phyloP scores from a whole-genome alignment of 2,113 vertebrate genomes.

The Colistium nudipinnis region DNA sequence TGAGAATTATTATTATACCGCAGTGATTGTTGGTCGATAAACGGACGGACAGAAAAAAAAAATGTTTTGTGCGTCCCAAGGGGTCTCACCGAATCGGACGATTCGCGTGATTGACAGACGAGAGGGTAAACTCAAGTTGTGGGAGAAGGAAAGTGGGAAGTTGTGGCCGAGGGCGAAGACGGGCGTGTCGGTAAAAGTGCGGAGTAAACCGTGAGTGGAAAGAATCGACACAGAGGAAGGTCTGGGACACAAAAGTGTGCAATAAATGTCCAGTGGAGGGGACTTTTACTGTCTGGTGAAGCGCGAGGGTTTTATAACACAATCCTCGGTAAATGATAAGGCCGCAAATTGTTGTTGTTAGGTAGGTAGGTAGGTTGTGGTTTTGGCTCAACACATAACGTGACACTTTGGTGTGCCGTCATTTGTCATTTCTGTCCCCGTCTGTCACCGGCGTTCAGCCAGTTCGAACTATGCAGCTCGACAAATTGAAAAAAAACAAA shows the following conservation, averaged over 20 bases:
- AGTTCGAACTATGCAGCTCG: slow-evolving; percentile 9
- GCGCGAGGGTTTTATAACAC: neutral
- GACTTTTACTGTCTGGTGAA: too few relatives aligned
- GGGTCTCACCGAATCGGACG: neutral
- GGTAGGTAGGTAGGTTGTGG: too few relatives aligned
- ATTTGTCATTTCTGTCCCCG: neutral
- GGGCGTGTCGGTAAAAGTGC: neutral
- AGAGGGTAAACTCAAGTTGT: slow-evolving; percentile 7
- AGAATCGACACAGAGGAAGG: neutral
- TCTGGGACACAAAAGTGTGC: neutral
- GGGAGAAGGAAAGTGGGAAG: slow-evolving; percentile 36
- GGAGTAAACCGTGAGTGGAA: neutral
- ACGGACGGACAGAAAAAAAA: neutral
- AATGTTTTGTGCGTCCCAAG: neutral
- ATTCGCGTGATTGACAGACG: neutral
- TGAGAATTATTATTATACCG: neutral
- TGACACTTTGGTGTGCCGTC: slow-evolving; percentile 16
- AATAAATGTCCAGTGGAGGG: neutral
- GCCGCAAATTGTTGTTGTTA: too few relatives aligned
- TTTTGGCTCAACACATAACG: too few relatives aligned
- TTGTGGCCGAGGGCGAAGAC: neutral
- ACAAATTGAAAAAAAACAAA: neutral
- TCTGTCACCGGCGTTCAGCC: slow-evolving; percentile 43
- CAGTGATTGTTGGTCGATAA: slow-evolving; percentile 16
- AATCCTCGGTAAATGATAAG: neutral